Conservation (phyloP, 2,888 invertebrate species). For the Caenorhabditis becei region DNA sequence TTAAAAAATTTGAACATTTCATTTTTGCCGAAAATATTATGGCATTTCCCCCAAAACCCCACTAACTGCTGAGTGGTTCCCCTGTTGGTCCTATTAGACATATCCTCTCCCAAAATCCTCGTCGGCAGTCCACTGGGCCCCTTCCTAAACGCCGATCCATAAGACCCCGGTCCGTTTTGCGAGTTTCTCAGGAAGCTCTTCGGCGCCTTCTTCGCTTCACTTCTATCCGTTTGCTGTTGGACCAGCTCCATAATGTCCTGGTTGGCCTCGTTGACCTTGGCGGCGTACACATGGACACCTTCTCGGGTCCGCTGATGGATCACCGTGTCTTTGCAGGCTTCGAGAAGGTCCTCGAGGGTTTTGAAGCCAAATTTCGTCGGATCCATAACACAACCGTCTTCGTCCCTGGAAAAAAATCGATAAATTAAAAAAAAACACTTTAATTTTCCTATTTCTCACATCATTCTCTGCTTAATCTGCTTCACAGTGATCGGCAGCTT, state of each 20-base stretch:
- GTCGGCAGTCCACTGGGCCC: neutral
- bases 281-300: conserved; percentile 28
- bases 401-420: conserved; percentile 22
- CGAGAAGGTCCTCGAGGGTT: conserved; percentile 47
- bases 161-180: neutral
- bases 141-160: conserved; percentile 36
- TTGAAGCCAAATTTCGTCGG: conserved; percentile 22
- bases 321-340: conserved; percentile 32
- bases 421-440: too few relatives aligned
- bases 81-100: neutral
- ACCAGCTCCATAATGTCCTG: conserved; percentile 49
- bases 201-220: neutral
- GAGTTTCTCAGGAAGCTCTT: neutral
- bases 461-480: conserved; percentile 25
- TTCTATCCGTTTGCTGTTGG: conserved; percentile 21
- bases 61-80: conserved; percentile 18
- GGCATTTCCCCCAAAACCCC: too few relatives aligned
- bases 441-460: conserved; percentile 8
- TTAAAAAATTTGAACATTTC: too few relatives aligned
- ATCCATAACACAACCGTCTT: conserved; percentile 24
- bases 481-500: conserved; percentile 39
- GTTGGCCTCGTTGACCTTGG: conserved; percentile 44
- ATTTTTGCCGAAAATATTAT: too few relatives aligned
- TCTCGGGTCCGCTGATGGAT: conserved; percentile 1
- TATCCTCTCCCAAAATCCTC: neutral